Evolutionary conservation across 2,113 vertebrate genomes (phyloP).

Genomic region (Crotalus viridis): DNA sequence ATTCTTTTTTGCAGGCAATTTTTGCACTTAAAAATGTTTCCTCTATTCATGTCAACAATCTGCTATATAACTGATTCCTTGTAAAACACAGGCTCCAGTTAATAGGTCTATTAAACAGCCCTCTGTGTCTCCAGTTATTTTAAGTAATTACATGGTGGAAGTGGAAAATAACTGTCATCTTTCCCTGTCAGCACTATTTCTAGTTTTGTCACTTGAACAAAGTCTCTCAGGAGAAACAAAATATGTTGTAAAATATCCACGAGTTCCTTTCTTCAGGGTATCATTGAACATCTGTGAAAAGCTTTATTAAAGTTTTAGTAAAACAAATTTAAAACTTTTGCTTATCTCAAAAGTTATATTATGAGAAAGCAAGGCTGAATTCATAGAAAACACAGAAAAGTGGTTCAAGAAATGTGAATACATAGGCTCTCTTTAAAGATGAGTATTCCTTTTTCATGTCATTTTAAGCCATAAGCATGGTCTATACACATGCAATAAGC

Average conservation of each 20-base stretch:
- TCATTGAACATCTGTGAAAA: background rate
- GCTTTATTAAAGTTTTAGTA: conserved; percentile 15
- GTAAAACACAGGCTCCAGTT: conserved; percentile 19
- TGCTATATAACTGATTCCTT: conserved; percentile 4
- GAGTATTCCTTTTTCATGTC: background rate
- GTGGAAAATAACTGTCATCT: conserved; percentile 21
- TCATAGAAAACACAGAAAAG: background rate
- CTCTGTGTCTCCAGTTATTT: conserved; percentile 17
- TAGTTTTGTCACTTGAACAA: conserved; percentile 29
- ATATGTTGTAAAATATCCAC: background rate
- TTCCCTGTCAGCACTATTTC: background rate
- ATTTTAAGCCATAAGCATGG: background rate
- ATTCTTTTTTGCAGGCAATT: background rate
- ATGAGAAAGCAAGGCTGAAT: background rate
- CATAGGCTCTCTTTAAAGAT: background rate
- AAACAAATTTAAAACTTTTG: background rate
- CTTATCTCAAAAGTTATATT: background rate
- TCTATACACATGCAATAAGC: background rate
- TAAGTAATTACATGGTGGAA: conserved; percentile 40
- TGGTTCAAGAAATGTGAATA: background rate
- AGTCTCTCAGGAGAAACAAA: conserved; percentile 17
- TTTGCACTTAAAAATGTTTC: conserved; percentile 18
- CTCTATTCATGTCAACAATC: conserved; percentile 7
- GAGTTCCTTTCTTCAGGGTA: background rate
- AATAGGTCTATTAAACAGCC: conserved; percentile 9